Evolutionary conservation across 2,888 invertebrate species (phyloP).

Genomic region (Xanthostigma xanthostigma): DNA sequence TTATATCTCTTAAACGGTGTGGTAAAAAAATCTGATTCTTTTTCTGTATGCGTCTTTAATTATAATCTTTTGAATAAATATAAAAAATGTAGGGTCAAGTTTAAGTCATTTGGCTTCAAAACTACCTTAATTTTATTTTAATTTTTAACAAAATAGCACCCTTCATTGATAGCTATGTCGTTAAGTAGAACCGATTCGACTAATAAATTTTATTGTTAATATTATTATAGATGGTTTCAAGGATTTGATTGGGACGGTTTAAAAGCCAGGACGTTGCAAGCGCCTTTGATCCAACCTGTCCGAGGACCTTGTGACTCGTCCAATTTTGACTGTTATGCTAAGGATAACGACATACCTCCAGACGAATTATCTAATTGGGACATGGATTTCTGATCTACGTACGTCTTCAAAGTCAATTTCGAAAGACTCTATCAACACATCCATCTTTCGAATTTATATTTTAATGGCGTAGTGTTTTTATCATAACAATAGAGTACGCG

Average conservation of each 20-base stretch:
- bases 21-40: too few species aligned
- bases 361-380: conserved; percentile 59
- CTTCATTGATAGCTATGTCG: too few species aligned
- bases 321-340: conserved; percentile 52
- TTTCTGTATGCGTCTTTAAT: too few species aligned
- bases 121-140: too few species aligned
- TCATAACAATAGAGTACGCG: too few species aligned
- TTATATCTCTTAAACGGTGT: too few species aligned
- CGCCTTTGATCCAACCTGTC: conserved; percentile 40
- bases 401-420: background rate
- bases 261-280: conserved; percentile 32
- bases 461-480: too few species aligned
- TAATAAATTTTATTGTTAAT: background rate
- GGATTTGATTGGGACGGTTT: conserved; percentile 63
- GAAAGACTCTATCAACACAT: background rate
- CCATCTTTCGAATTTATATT: too few species aligned
- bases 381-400: conserved; percentile 38
- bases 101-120: too few species aligned
- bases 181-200: background rate
- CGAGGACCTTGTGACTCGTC: conserved; percentile 46
- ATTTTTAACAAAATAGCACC: background rate
- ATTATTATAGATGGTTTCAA: conserved; percentile 48
- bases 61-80: too few species aligned
- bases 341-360: conserved; percentile 46
- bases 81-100: too few species aligned